Conservation (phyloP, 2,888 invertebrate genomes). For the Gymnoscelis rufifasciata region DNA sequence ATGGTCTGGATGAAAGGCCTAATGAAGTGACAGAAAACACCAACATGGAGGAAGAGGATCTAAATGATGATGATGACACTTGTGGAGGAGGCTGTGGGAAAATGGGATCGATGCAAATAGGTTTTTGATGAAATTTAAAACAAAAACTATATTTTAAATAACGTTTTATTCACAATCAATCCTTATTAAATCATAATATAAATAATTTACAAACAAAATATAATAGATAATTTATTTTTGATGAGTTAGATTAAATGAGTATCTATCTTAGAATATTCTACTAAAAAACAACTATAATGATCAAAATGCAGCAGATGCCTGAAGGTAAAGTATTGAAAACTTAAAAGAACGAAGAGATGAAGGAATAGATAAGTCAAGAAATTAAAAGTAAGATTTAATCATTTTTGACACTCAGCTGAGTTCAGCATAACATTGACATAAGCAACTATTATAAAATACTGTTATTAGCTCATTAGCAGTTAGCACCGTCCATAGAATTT, state of each 20-base stretch:
- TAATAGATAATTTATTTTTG: constrained; percentile 5
- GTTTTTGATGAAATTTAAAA: constrained; percentile 40
- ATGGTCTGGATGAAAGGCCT: constrained; percentile 41
- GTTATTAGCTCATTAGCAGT: not conserved
- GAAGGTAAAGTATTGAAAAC: too few relatives aligned
- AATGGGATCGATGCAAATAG: constrained; percentile 50
- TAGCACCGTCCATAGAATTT: not conserved
- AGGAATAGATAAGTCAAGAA: too few relatives aligned
- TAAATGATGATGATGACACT: constrained; percentile 47
- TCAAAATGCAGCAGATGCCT: too few relatives aligned
- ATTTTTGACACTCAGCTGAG: too few relatives aligned
- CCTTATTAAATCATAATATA: constrained; percentile 8
- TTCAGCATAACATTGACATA: too few relatives aligned
- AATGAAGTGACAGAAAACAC: constrained; percentile 12
- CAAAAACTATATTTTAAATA: constrained; percentile 14
- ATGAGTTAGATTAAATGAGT: too few relatives aligned
- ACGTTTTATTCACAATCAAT: constrained; percentile 17
- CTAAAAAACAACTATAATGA: not conserved
- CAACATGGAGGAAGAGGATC: constrained; percentile 31
- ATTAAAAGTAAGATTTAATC: too few relatives aligned
- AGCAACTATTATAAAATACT: not conserved
- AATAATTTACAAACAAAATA: constrained; percentile 14
- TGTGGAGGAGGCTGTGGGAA: constrained; percentile 59
- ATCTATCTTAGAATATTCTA: constrained; percentile 2
- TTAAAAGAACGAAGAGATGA: too few relatives aligned